A percentile compares a stretch with the other conserved stretches of the same genome.
These are phyloP conservation scores for Pithys albifrons DNA, from an alignment of 2,113 vertebrate species.

Conservation along the genomic window DNA sequence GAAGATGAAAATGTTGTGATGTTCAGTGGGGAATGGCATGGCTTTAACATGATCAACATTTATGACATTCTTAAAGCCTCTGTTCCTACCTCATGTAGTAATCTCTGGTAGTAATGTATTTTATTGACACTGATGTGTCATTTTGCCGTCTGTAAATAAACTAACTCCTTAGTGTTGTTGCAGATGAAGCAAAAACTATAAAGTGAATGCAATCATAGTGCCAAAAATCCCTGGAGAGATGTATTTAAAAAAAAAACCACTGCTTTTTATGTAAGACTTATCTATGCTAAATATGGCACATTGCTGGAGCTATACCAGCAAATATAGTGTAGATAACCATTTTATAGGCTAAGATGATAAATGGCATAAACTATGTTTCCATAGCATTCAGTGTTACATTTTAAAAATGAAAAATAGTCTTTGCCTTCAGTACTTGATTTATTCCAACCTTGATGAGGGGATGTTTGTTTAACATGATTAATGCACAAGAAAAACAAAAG, in stretches of 20 bases:
- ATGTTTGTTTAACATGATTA: neutral
- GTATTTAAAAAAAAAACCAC: neutral
- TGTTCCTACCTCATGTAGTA: accelerated
- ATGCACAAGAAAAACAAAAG: neutral
- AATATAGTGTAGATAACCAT: neutral
- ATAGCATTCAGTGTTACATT: neutral
- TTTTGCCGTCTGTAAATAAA: neutral
- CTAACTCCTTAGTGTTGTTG: neutral
- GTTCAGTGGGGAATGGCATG: neutral
- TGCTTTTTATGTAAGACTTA: neutral
- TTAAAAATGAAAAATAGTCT: neutral
- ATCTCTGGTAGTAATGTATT: neutral
- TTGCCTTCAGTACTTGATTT: neutral
- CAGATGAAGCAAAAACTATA: neutral
- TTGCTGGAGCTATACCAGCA: neutral
- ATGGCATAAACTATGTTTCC: neutral
- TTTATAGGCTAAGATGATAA: neutral
- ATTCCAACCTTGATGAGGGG: neutral
- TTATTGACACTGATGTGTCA: neutral
- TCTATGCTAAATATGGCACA: neutral
- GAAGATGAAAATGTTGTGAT: neutral
- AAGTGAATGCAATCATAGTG: neutral
- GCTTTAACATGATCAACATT: accelerated
- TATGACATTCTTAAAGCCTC: neutral
- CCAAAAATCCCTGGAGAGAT: neutral